A percentile compares a stretch with the other conserved stretches of the same genome.
Conservation (phyloP, 2,888 invertebrate species). For the Ctena decussata region DNA sequence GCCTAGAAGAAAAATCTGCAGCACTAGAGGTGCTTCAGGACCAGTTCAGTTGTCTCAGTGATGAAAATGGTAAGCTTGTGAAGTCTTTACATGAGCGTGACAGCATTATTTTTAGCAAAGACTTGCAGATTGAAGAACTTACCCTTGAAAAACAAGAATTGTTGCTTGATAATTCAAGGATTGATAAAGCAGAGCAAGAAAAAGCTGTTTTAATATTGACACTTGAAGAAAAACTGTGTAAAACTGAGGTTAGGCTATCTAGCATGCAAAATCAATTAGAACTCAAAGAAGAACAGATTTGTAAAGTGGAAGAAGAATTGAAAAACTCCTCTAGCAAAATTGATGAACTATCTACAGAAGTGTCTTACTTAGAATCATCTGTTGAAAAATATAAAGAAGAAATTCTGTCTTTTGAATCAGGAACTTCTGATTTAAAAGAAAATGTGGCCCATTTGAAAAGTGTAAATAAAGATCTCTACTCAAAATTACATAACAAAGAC, state of each 20-base stretch:
- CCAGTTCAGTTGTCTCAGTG: constrained; percentile 2
- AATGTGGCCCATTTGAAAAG: background rate
- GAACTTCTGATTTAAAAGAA: background rate
- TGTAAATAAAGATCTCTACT: constrained; percentile 23
- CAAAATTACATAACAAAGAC: constrained; percentile 22
- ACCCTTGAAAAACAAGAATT: constrained; percentile 52
- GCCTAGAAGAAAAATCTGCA: constrained; percentile 29
- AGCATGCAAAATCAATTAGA: background rate
- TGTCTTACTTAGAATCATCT: background rate
- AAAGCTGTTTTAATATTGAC: background rate
- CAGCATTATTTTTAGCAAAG: constrained; percentile 41
- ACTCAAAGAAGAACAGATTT: background rate
- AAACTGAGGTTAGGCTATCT: background rate
- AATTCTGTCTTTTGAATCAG: background rate
- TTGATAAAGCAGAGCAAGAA: constrained; percentile 21
- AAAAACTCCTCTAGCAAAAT: background rate
- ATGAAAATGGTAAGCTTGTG: constrained; percentile 42
- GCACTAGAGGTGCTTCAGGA: constrained; percentile 19
- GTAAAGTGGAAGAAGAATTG: background rate
- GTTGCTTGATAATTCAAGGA: constrained; percentile 35
- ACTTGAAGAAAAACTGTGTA: background rate
- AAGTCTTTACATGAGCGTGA: constrained; percentile 30
- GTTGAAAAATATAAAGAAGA: constrained; percentile 5
- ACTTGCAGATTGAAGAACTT: constrained; percentile 47
- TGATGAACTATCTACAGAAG: background rate